Evolutionary conservation across 1,140 invertebrate species (phyloP).

Genomic region (Ceratina calcarata): DNA sequence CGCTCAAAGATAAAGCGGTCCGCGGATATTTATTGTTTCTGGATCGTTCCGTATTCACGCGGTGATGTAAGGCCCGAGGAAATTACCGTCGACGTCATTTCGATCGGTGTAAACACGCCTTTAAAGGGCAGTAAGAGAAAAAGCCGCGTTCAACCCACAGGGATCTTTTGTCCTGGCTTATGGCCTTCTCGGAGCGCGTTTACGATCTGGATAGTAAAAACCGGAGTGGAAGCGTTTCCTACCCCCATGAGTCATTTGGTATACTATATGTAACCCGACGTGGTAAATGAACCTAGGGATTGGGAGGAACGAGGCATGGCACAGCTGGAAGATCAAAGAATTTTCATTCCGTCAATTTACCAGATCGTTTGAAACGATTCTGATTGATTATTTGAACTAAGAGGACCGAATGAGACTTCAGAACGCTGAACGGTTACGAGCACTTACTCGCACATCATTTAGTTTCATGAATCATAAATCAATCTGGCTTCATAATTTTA

Average conservation of each 20-base stretch:
- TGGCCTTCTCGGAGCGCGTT: slow-evolving; percentile 36
- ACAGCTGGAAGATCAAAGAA: not conserved
- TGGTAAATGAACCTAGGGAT: slow-evolving; percentile 8
- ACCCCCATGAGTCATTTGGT: slow-evolving; percentile 57
- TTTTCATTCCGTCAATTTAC: not conserved
- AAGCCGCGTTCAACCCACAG: slow-evolving; percentile 26
- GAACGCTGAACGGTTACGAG: too few relatives aligned
- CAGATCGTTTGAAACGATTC: not conserved
- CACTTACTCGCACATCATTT: too few relatives aligned
- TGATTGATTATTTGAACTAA: not conserved
- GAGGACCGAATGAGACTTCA: not conserved
- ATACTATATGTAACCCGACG: slow-evolving; percentile 2
- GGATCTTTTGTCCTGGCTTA: slow-evolving; percentile 51
- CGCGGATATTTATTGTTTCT: slow-evolving; percentile 60
- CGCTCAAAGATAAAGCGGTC: slow-evolving; percentile 35
- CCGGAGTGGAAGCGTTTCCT: slow-evolving; percentile 36
- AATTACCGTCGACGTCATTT: not conserved
- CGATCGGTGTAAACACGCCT: slow-evolving; percentile 10
- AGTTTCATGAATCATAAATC: slow-evolving; percentile 7
- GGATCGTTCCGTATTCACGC: not conserved
- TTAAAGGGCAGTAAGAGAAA: slow-evolving; percentile 24
- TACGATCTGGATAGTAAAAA: slow-evolving; percentile 56
- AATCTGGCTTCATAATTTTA: too few relatives aligned
- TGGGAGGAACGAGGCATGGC: not conserved
- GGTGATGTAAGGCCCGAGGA: not conserved